Percentiles rank a stretch among this genome's conserved stretches.
Conservation (phyloP, 2,888 invertebrate species). For the Noctua janthina region DNA sequence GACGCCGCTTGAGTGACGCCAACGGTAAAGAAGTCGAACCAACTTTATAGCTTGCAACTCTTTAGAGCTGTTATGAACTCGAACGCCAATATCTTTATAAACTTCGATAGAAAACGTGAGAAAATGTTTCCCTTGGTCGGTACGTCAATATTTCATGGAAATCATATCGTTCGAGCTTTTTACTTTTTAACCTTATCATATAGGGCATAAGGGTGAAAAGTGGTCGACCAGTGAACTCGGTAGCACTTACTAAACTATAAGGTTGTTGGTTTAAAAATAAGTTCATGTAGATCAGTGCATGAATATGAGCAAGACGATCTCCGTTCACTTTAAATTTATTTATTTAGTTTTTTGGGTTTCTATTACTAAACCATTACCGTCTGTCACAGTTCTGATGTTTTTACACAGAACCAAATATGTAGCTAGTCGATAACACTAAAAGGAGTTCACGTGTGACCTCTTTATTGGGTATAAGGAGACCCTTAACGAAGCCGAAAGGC, state of each 20-base stretch:
- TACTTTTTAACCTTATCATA: background rate
- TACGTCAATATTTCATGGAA: background rate
- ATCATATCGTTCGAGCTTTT: background rate
- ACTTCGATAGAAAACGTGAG: slow-evolving; percentile 19
- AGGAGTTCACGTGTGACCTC: background rate
- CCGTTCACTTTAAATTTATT: background rate
- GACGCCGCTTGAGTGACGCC: slow-evolving; percentile 49
- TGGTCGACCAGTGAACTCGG: too few relatives aligned
- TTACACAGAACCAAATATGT: background rate
- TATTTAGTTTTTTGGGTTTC: too few relatives aligned
- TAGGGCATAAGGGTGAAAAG: too few relatives aligned
- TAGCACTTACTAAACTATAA: background rate
- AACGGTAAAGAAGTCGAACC: slow-evolving; percentile 14
- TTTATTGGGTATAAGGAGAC: background rate
- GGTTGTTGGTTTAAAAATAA: background rate
- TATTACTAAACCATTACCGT: background rate
- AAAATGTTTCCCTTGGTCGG: slow-evolving; percentile 1
- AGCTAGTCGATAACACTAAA: background rate
- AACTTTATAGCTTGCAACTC: slow-evolving; percentile 47
- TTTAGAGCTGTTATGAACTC: slow-evolving; percentile 29
- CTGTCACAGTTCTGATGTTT: background rate
- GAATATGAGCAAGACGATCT: background rate
- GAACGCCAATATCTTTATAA: slow-evolving; percentile 30
- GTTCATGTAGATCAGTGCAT: background rate
- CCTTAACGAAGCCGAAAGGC: background rate